These are phyloP conservation scores for Amphimedon queenslandica DNA, from an alignment of 37 sponge, comb jelly and placozoan genomes.

Conservation along the genomic window DNA sequence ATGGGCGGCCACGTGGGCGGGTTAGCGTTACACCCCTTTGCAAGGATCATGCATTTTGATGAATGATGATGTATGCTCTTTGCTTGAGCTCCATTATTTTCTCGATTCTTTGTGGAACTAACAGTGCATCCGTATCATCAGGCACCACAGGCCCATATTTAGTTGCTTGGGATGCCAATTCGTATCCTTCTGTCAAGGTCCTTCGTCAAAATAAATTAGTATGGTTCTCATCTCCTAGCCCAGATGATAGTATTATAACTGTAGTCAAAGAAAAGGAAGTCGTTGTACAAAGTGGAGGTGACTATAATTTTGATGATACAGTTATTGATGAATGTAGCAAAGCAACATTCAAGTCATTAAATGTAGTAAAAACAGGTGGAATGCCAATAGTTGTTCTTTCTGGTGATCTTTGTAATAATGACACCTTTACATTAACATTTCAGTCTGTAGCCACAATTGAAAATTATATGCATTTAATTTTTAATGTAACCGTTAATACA, in stretches of 20 bases:
- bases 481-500: slow-evolving; percentile 7
- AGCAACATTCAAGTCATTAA: background rate
- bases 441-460: slow-evolving; percentile 16
- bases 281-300: slow-evolving; percentile 34
- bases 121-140: too few relatives aligned
- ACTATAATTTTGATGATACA: slow-evolving; percentile 10
- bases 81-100: too few relatives aligned
- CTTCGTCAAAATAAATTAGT: background rate
- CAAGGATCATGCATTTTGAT: too few relatives aligned
- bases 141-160: background rate
- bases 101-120: too few relatives aligned
- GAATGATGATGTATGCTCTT: too few relatives aligned
- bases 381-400: slow-evolving; percentile 11
- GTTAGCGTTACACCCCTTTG: too few relatives aligned
- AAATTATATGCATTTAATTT: slow-evolving; percentile 15
- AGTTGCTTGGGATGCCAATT: background rate
- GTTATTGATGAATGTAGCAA: slow-evolving; percentile 10
- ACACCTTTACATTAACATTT: slow-evolving; percentile 24
- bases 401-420: slow-evolving; percentile 36
- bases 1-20: too few relatives aligned
- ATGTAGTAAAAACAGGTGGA: background rate
- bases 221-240: slow-evolving; percentile 26
- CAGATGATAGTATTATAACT: background rate
- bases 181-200: background rate
- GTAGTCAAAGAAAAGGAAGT: slow-evolving; percentile 21